These are phyloP conservation scores for Bungarus multicinctus DNA, from an alignment of 2,113 vertebrate species.

Conservation along the genomic window DNA sequence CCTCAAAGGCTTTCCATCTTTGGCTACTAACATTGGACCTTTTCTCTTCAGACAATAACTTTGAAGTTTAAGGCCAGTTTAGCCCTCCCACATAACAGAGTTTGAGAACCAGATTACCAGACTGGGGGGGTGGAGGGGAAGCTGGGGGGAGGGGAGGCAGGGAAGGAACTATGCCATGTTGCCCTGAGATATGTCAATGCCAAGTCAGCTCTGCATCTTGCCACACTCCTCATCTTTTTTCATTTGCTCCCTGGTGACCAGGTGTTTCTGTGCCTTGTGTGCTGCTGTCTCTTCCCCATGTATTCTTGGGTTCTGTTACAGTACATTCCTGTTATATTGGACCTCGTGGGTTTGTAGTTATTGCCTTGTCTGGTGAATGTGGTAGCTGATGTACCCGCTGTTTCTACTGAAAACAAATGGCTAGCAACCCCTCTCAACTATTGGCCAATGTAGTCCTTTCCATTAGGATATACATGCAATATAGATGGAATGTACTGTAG, in stretches of 20 bases:
- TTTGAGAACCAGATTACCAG: neutral
- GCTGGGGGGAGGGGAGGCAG: too few species aligned
- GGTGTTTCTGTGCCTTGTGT: neutral
- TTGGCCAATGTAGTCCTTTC: neutral
- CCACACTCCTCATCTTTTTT: neutral
- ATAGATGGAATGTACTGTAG: constrained; percentile 28
- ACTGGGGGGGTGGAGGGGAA: too few species aligned
- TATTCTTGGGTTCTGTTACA: constrained; percentile 34
- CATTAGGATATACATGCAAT: neutral
- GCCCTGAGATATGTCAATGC: neutral
- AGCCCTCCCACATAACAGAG: too few species aligned
- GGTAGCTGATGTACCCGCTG: neutral
- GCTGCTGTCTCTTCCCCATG: neutral
- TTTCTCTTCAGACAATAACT: neutral
- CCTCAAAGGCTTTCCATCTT: neutral
- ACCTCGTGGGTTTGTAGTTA: neutral
- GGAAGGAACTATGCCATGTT: neutral
- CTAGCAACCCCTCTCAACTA: neutral
- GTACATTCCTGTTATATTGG: constrained; percentile 31
- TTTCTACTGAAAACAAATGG: neutral
- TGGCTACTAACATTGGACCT: neutral
- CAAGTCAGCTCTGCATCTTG: neutral
- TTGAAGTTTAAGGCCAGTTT: neutral
- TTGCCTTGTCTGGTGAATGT: neutral
- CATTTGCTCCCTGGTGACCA: neutral